Percentiles rank a stretch among this genome's conserved stretches.
Evolutionary conservation across 2,888 invertebrate genomes (phyloP).

Genomic region (Acanthosepion lycidas): DNA sequence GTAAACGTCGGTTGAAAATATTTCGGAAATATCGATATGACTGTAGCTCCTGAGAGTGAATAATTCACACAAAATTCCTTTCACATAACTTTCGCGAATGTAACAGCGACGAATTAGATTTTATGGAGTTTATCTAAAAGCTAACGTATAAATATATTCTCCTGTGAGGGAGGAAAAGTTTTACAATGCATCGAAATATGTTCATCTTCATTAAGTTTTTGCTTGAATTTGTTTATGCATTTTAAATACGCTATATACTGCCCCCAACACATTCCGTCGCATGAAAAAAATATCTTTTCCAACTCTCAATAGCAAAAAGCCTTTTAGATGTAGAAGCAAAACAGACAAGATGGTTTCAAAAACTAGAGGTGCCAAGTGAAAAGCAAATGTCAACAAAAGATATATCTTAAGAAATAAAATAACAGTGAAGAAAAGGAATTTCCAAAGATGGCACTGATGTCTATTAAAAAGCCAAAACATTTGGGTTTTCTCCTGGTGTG

Average conservation of each 20-base stretch:
- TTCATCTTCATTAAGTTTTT: neutral
- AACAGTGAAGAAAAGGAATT: neutral
- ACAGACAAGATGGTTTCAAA: neutral
- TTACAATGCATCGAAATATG: neutral
- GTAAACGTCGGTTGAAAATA: neutral
- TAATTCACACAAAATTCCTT: neutral
- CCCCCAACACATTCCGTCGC: no score
- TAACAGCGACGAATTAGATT: neutral
- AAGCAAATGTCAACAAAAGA: neutral
- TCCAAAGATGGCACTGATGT: neutral
- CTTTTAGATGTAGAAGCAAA: neutral
- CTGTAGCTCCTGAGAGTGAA: no score
- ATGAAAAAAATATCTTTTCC: no score
- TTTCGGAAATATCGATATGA: neutral
- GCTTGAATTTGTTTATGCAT: neutral
- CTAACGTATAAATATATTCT: neutral
- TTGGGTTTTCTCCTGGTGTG: neutral
- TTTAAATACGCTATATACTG: no score
- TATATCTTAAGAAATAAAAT: neutral
- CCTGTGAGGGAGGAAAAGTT: neutral
- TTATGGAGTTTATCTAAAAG: neutral
- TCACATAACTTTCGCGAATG: neutral
- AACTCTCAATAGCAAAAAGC: no score
- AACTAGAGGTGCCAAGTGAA: slow-evolving; percentile 17
- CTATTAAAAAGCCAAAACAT: neutral